These are phyloP conservation scores for Lasioglossum marginatum DNA, from an alignment of 2,888 invertebrate genomes.

Conservation along the genomic window DNA sequence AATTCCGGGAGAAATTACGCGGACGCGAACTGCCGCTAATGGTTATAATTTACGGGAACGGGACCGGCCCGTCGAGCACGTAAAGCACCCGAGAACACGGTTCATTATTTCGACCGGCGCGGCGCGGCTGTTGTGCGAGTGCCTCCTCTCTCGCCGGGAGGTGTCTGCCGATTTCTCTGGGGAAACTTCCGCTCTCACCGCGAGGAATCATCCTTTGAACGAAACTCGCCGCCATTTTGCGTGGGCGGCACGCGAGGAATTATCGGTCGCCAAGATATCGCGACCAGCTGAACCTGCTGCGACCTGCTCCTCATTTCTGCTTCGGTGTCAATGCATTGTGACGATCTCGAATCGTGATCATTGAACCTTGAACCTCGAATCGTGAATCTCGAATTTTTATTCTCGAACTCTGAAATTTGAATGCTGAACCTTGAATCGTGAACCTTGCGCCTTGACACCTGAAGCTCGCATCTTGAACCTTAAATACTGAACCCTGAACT, in stretches of 20 bases:
- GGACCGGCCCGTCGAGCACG: constrained; percentile 76
- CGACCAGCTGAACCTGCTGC: not conserved
- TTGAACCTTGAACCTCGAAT: too few relatives aligned
- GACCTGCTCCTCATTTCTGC: not conserved
- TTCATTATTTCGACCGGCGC: constrained; percentile 72
- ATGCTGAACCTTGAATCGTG: too few relatives aligned
- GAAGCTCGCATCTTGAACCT: not conserved
- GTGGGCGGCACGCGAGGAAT: not conserved
- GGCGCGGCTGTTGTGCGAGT: not conserved
- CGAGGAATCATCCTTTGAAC: not conserved
- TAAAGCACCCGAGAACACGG: constrained; percentile 79
- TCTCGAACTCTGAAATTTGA: too few relatives aligned
- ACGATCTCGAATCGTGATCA: too few relatives aligned
- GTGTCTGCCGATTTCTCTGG: not conserved
- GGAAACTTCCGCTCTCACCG: not conserved
- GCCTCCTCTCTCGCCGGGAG: constrained; percentile 26
- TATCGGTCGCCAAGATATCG: not conserved
- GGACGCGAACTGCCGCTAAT: constrained; percentile 81
- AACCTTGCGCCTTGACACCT: too few relatives aligned
- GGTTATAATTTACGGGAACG: constrained; percentile 82
- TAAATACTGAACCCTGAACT: not conserved
- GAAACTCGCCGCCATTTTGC: not conserved
- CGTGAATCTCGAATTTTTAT: too few relatives aligned
- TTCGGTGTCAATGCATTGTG: too few relatives aligned
- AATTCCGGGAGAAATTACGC: constrained; percentile 82